Percentiles rank a stretch among this genome's conserved stretches.
Evolutionary conservation across 1,140 invertebrate genomes (phyloP).

Genomic region (Brachionus plicatilis): DNA sequence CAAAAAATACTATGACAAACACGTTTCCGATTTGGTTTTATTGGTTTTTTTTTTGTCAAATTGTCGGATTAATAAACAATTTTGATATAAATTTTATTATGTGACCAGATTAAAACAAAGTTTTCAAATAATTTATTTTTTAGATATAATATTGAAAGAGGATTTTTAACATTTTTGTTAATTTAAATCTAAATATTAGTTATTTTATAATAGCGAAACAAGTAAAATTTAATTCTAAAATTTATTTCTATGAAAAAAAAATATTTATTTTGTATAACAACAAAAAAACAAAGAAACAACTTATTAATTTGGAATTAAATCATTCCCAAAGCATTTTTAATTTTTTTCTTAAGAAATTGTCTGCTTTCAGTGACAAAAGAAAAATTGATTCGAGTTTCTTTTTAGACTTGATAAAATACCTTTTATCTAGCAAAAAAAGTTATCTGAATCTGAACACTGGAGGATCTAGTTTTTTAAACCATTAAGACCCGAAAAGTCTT

Average conservation of each 20-base stretch:
- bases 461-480: no score
- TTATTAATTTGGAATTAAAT: no score
- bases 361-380: neutral
- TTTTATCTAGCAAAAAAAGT: no score
- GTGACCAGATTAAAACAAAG: neutral
- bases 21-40: neutral
- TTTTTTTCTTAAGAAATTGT: neutral
- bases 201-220: neutral
- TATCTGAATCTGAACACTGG: no score
- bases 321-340: no score
- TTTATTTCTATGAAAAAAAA: no score
- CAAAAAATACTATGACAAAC: neutral
- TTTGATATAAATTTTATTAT: neutral
- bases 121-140: neutral
- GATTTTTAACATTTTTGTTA: neutral
- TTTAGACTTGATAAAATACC: neutral
- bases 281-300: no score
- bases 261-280: no score
- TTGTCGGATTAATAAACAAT: neutral
- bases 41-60: neutral
- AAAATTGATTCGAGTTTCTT: neutral
- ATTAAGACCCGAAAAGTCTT: no score
- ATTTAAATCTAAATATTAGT: neutral
- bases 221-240: no score
- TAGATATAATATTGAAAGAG: neutral